Conservation (phyloP, 2,888 invertebrate genomes). For the Mimumesa dahlbomi region DNA sequence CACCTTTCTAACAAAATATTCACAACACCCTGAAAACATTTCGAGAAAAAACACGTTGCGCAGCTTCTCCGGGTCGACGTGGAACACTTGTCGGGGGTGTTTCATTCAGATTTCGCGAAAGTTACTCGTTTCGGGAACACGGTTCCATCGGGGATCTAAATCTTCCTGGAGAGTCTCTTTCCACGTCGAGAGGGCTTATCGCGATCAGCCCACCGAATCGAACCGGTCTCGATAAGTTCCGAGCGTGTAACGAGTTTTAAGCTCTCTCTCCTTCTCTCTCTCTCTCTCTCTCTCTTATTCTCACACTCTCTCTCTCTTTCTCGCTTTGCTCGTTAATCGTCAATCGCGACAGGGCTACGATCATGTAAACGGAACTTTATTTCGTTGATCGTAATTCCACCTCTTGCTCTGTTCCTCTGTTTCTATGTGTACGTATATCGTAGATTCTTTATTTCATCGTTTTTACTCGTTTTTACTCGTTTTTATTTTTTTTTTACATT, state of each 20-base stretch:
- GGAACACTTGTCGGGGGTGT: not conserved
- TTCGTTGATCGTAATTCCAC: not conserved
- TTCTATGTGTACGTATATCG: not conserved
- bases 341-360: not conserved
- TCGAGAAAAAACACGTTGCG: too few species aligned
- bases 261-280: too few species aligned
- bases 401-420: not conserved
- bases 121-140: not conserved
- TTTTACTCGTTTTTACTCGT: not conserved
- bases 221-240: conserved; percentile 23
- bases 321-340: conserved; percentile 1
- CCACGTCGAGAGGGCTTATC: conserved; percentile 16
- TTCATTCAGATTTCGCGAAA: conserved; percentile 12
- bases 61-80: too few species aligned
- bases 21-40: too few species aligned
- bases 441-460: too few species aligned
- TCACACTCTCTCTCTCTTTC: too few species aligned
- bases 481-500: not conserved
- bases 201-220: conserved; percentile 10
- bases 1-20: too few species aligned
- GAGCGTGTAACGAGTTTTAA: conserved; percentile 24
- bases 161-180: conserved; percentile 15
- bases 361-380: not conserved
- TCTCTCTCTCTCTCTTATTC: too few species aligned
- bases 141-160: conserved; percentile 9